Conservation (phyloP, 2,113 vertebrate species). For the Sinocyclocheilus rhinocerous region DNA sequence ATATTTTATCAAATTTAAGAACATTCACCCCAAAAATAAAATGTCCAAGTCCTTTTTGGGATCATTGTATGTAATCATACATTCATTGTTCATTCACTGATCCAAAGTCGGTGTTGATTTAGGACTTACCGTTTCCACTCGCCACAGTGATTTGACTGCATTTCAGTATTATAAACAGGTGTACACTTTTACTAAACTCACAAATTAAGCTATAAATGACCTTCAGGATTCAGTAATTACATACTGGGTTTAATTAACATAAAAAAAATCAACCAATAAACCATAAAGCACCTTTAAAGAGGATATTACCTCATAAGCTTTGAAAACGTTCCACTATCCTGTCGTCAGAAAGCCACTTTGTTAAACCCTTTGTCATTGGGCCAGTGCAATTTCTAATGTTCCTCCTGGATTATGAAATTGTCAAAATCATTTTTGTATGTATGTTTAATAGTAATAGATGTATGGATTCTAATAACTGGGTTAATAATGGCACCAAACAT, state of each 20-base stretch:
- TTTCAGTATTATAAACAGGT: slow-evolving; percentile 7
- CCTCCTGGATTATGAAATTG: slow-evolving; percentile 29
- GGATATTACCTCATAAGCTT: slow-evolving; percentile 15
- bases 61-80: neutral
- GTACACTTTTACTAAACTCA: neutral
- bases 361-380: slow-evolving; percentile 31
- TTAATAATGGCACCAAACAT: slow-evolving; percentile 44
- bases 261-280: slow-evolving; percentile 9
- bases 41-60: neutral
- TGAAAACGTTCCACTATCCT: slow-evolving; percentile 21
- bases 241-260: neutral
- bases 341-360: neutral
- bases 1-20: neutral
- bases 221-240: neutral
- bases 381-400: slow-evolving; percentile 46
- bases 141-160: neutral
- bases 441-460: slow-evolving; percentile 29
- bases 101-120: neutral
- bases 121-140: neutral
- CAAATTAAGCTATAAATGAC: neutral
- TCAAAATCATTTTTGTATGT: slow-evolving; percentile 18
- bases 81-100: neutral
- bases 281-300: slow-evolving; percentile 40
- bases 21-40: neutral
- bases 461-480: slow-evolving; percentile 19